Evolutionary conservation across 2,113 vertebrate species (phyloP).

Genomic region (Perca flavescens): DNA sequence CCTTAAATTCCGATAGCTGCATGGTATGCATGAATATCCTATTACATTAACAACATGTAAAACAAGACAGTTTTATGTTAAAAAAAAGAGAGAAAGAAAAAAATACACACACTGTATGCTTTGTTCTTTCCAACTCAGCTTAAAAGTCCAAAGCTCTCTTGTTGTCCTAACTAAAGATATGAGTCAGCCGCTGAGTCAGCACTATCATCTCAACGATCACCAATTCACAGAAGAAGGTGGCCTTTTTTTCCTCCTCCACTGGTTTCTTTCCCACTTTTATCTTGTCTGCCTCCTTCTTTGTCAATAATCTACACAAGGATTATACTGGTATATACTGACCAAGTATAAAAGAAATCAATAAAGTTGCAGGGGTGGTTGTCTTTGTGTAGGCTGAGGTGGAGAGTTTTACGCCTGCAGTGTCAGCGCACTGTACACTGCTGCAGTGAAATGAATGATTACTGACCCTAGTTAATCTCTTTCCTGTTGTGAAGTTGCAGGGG

Average conservation of each 20-base stretch:
- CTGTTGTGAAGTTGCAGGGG: slow-evolving; percentile 20
- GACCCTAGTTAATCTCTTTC: slow-evolving; percentile 18
- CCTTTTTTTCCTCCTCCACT: background rate
- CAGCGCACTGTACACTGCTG: slow-evolving; percentile 14
- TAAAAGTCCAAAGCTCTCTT: background rate
- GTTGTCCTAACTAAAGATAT: slow-evolving; percentile 35
- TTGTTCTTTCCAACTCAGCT: background rate
- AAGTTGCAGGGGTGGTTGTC: background rate
- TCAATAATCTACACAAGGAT: slow-evolving; percentile 6
- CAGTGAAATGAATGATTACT: slow-evolving; percentile 50
- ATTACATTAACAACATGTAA: background rate
- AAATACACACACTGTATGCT: background rate
- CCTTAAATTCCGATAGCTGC: background rate
- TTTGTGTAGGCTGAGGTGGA: background rate
- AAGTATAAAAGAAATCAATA: background rate
- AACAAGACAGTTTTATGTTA: background rate
- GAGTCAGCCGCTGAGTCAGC: slow-evolving; percentile 57
- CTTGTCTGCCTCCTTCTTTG: background rate
- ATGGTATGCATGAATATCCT: background rate
- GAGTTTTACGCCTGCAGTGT: slow-evolving; percentile 21
- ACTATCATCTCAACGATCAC: slow-evolving; percentile 14
- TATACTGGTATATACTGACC: background rate
- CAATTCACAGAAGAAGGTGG: background rate
- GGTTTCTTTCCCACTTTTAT: background rate
- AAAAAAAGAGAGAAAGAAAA: too few relatives aligned